Base-by-base conservation (phyloP, 1,140 invertebrate species). In the Drosophila repletoides region DNA sequence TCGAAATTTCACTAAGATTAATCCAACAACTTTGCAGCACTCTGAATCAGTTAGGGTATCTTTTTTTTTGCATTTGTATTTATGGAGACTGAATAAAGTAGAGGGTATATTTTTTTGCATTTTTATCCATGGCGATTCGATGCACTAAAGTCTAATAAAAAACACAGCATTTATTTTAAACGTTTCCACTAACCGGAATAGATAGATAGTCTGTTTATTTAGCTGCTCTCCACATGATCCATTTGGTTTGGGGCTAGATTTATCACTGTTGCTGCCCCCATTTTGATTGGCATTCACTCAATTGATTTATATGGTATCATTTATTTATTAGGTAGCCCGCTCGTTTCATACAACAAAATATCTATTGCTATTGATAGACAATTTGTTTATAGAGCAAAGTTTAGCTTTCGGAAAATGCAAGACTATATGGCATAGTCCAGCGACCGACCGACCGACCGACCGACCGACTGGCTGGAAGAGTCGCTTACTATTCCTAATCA, bases 261-360 rank as follows among this genome's bases (percentile, higher is more conserved):
- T 83, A 83, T 86, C 65, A 71, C 48, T 52, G 70, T 74, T 84
- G 79, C 74, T 33, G 79, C 74, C 36, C 65, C 77, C 70, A 83
- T 46, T n/a, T 83, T 83, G 79, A 84, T 86, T 83, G 79, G 80
- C 79, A 79, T 83, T 68, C 33, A 84, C 74, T 83, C 79, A 83
- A 83, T 83, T 83, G 79, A 83, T 86, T 83, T 83, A 83, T 86
- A 64, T 36, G 74, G 40, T 79, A 74, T 86, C 79, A 84, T 83
- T 83, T 84, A 84, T 83, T 83, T 84, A 84, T 83, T 83, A 79
- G 80, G 77, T 73, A 66, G 46, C 51, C 4, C 26, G n/a, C n/a
- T 46, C 43, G 43, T 48, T 51, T 34, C 36, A 43, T 28, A 26
- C 69, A 46, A 49, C 66, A 67, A 81, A 55, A 74, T 52, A 26